Evolutionary conservation across 2,113 vertebrate species (phyloP), one percentile per base, ranked within the genome.

Genomic region (Leptobrachium ailaonicum): DNA sequence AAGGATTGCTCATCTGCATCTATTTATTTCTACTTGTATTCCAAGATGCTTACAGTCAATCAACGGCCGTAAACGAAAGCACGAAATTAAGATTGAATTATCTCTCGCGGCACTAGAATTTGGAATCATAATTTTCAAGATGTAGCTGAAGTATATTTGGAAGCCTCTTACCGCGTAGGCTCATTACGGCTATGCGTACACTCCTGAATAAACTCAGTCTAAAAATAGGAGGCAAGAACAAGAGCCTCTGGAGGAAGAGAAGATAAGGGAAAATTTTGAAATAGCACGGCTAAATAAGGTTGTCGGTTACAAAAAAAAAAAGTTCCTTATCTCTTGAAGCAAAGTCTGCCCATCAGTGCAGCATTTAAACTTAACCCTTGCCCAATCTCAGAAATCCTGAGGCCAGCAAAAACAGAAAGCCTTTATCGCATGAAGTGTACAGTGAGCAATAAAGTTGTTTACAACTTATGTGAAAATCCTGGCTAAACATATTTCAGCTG

Each of bases 281-380:
- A 81, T 74, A 58, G 63, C 64, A 44, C 20, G 45, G n/a, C 79
- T 42, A 75, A 75, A 81, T 81, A 81, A 81, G 72, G 79, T n/a
- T 2, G 11, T 40, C 62, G 41, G 50, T n/a, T 42, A 64, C 66
- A 79, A 68, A 69, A 81, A 42, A 79, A 5, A 72, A 45, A 75
- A 12, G n/a, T 75, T 47, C 58, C 71, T 74, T 75, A 81, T 75
- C 79, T 81, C 54, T 75, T 60, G 69, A 74, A 72, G 64, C 63
- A 75, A 75, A 75, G 66, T 81, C 64, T 81, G 63, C 79, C 20
- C 53, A 63, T 66, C 45, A 43, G 50, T 58, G 42, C 63, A 40
- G 63, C 79, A 75, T 80, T 80, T 43, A 56, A 75, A 75, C 72
- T 58, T 81, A 81, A 81, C 79, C 79, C 71, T 81, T 81, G 79